Conservation (phyloP, 2,888 invertebrate genomes). For the Erebia aethiops region DNA sequence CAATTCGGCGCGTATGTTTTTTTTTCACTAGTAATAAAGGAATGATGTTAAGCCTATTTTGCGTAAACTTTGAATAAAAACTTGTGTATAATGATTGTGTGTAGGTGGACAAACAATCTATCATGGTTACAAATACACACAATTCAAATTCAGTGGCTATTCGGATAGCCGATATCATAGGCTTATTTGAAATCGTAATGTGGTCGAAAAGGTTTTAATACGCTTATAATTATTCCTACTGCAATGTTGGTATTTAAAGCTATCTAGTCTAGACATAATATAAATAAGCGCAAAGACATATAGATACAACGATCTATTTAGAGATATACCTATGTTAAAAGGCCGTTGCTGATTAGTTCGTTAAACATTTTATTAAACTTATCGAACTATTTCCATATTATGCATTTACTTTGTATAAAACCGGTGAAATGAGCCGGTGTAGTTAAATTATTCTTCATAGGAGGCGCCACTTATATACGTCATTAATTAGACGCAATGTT, state of each 20-base stretch:
- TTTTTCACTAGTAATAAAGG: neutral
- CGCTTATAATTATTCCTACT: too few relatives aligned
- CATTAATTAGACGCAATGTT: neutral
- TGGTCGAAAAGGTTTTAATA: neutral
- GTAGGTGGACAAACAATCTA: conserved; percentile 8
- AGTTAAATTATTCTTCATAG: conserved; percentile 28
- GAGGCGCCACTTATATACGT: conserved; percentile 29
- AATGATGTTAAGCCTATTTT: neutral
- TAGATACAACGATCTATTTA: neutral
- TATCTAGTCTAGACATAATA: neutral
- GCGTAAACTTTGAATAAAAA: neutral
- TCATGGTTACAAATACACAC: neutral
- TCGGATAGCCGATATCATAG: neutral
- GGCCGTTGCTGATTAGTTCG: conserved; percentile 11
- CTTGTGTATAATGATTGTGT: neutral
- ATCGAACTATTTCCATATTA: conserved; percentile 30
- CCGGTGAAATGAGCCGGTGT: conserved; percentile 26
- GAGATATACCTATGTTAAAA: neutral
- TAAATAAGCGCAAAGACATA: neutral
- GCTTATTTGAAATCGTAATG: neutral
- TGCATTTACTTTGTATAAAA: conserved; percentile 30
- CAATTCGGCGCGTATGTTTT: too few relatives aligned
- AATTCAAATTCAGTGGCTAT: neutral
- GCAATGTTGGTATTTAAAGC: neutral
- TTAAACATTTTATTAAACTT: conserved; percentile 26